Evolutionary conservation across 2,888 invertebrate genomes (phyloP).

Genomic region (Hirtodrosophila alboralis): DNA sequence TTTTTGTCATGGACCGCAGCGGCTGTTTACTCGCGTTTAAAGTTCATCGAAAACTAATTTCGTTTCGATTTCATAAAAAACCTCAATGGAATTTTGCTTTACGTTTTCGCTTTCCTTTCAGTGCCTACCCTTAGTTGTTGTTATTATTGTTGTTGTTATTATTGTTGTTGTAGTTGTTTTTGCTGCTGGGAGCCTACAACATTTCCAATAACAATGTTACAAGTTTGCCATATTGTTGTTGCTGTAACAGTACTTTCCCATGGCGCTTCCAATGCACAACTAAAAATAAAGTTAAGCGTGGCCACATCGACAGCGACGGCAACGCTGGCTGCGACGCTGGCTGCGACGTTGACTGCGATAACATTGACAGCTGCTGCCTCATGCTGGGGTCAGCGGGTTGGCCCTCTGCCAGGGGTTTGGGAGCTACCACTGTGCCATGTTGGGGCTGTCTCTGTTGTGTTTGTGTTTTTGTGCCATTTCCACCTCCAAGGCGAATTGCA

Average conservation of each 20-base stretch:
- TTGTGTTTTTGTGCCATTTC: conserved; percentile 39
- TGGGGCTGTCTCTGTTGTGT: conserved; percentile 9
- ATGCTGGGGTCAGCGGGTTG: conserved; percentile 62
- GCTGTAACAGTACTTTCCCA: conserved; percentile 64
- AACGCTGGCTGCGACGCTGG: conserved; percentile 23
- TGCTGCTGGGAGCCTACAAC: conserved; percentile 67
- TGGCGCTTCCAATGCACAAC: conserved; percentile 74
- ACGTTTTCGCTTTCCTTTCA: conserved; percentile 76
- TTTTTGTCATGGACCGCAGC: conserved; percentile 42
- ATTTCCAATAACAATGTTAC: conserved; percentile 80
- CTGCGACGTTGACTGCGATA: conserved; percentile 54
- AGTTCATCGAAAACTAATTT: conserved; percentile 84
- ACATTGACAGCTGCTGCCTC: conserved; percentile 79
- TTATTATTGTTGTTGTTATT: conserved; percentile 31
- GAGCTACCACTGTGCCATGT: conserved; percentile 4
- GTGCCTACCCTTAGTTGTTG: conserved; percentile 61
- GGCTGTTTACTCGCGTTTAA: conserved; percentile 81
- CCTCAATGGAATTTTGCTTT: conserved; percentile 80
- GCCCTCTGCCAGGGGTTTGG: conserved; percentile 21
- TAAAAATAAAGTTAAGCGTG: conserved; percentile 81
- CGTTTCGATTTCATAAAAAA: conserved; percentile 81
- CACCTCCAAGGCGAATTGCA: conserved; percentile 59
- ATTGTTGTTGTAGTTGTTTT: conserved; percentile 19
- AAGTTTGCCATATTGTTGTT: conserved; percentile 49
- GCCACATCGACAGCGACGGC: conserved; percentile 46